These are phyloP conservation scores for Bathynomus jamesi DNA, from an alignment of 1,140 invertebrate species.

Conservation along the genomic window DNA sequence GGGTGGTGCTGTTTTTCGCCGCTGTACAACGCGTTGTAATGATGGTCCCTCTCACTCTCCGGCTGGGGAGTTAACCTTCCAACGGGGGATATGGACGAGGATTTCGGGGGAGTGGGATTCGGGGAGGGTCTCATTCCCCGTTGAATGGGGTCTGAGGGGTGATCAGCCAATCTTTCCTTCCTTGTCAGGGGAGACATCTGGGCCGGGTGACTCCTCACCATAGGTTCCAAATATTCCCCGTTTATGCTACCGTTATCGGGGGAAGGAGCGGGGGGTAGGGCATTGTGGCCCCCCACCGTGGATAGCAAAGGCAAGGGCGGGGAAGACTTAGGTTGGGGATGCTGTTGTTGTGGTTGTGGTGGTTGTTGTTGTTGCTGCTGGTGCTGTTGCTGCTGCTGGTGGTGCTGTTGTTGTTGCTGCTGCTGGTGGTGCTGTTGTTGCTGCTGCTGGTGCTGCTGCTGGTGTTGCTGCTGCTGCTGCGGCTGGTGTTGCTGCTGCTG, in stretches of 20 bases:
- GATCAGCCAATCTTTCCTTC: not conserved
- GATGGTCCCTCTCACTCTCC: not conserved
- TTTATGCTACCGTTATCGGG: not conserved
- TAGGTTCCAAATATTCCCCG: not conserved
- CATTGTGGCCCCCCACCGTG: not conserved
- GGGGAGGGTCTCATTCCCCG: not conserved
- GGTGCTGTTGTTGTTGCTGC: not conserved
- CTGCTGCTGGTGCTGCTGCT: not conserved
- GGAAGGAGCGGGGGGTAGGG: not conserved
- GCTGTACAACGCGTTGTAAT: not conserved
- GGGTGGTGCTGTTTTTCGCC: not conserved
- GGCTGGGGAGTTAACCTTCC: not conserved
- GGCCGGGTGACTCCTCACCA: not conserved
- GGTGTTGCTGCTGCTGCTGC: not conserved
- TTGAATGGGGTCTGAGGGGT: not conserved
- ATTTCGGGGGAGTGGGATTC: not conserved
- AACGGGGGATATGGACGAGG: not conserved
- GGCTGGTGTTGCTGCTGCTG: not conserved
- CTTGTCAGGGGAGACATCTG: not conserved
- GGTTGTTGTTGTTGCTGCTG: not conserved
- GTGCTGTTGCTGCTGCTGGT: not conserved
- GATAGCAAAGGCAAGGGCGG: not conserved
- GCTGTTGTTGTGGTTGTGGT: not conserved
- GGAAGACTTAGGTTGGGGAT: not conserved
- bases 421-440: not conserved